A percentile compares a stretch with the other conserved stretches of the same genome.
These are phyloP conservation scores for Caenorhabditis japonica DNA, from an alignment of 2,888 invertebrate species.

Conservation along the genomic window DNA sequence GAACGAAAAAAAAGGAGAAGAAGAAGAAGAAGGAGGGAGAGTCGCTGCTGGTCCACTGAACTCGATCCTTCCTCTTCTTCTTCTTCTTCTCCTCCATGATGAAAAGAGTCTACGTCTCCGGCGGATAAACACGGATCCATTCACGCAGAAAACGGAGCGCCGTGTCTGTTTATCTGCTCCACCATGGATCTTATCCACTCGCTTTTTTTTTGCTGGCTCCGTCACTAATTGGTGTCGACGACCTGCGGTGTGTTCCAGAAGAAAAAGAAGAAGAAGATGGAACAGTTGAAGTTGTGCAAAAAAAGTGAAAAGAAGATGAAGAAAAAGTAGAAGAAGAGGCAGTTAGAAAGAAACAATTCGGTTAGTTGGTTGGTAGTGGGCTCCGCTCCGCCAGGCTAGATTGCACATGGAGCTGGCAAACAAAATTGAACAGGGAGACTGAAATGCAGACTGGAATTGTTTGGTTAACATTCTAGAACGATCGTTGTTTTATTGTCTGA, in stretches of 20 bases:
- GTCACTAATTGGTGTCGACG: background rate
- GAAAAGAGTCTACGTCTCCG: slow-evolving; percentile 2
- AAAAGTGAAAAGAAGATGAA: too few species aligned
- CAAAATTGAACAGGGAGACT: too few species aligned
- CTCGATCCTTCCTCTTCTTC: slow-evolving; percentile 30
- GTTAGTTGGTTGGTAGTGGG: too few species aligned
- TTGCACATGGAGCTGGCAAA: too few species aligned
- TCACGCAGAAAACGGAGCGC: slow-evolving; percentile 38
- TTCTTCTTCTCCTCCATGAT: background rate
- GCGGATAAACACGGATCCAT: slow-evolving; percentile 28
- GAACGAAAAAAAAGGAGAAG: too few species aligned
- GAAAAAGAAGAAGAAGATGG: background rate
- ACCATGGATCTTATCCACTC: slow-evolving; percentile 1
- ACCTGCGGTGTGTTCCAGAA: background rate
- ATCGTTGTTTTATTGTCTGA: too few species aligned
- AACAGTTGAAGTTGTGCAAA: background rate
- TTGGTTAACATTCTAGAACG: too few species aligned
- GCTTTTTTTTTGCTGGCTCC: background rate
- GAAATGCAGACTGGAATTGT: too few species aligned
- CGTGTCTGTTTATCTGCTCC: background rate
- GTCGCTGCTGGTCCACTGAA: slow-evolving; percentile 30
- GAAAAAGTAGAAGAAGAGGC: too few species aligned
- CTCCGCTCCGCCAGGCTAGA: too few species aligned
- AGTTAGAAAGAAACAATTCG: too few species aligned
- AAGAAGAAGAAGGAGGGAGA: too few species aligned